Base-by-base conservation (phyloP, 1,140 invertebrate species). In the Ptiloglossa arizonensis region DNA sequence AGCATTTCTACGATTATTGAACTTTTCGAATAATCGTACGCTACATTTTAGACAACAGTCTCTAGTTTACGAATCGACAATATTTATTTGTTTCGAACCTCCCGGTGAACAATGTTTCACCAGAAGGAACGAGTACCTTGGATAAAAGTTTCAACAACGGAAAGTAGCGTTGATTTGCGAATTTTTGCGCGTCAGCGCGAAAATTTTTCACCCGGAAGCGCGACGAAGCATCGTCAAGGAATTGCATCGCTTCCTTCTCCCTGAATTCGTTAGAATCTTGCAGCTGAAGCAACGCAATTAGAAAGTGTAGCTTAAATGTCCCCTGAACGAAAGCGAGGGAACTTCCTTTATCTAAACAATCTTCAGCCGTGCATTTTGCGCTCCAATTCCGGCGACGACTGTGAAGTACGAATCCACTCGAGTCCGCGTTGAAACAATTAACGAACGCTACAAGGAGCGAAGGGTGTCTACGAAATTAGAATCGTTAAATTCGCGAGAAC, bases 321-420 rank as follows among this genome's bases (percentile, higher is more conserved):
- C 73, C 52, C 68, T 35, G 79, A 54, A 77, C 24, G 62, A 57
- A 60, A 59, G 67, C 76, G n/a, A 57, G 63, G 59, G 68, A 62
- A 57, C 64, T 70, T 75, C 59, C 80, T 82, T 68, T 80, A 80
- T 80, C 70, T 82, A 82, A 82, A 82, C 78, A 75, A 82, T 82
- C 80, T 67, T 68, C 71, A 79, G 64, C 52, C 79, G 59, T 80
- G 70, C 78, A 76, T 75, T 82, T 80, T 82, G 66, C 78, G 80
- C 54, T 82, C 52, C 59, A 80, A 80, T 82, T 82, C 66, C 70
- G 48, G 60, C 56, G 59, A 41, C 41, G 57, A 66, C 70, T 69
- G n/a, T n/a, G 56, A 60, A 80, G 64, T 64, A 76, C 59, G 70
- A 76, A 82, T 82, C 77, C 69, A 62, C 76, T 80, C 46, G 78